Evolutionary conservation across 2,797 vertebrate species (phyloP), one percentile per base, ranked within the genome.

Genomic region (Platyrinchus mystaceus): DNA sequence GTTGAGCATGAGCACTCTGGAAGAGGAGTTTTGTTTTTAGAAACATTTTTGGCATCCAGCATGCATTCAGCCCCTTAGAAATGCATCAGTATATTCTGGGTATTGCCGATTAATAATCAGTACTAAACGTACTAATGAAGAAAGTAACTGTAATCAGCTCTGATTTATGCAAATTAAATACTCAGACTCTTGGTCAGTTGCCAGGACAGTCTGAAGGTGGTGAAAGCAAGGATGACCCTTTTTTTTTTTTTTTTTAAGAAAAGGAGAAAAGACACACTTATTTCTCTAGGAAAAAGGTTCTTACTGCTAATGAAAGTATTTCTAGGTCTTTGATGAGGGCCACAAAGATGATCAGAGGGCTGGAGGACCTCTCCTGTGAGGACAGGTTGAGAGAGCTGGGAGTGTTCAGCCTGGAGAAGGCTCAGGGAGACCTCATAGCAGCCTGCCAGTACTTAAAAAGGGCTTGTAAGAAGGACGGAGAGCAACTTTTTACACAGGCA

Each of bases 111-210:
- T 89, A 84, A 78, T 95, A 95, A 92, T 94, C 86, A 92, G 67
- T 76, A 84, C 70, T 84, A 71, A 2, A 24, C 52, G 59, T 95
- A 84, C 95, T 94, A 95, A 93, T 91, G 90, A 95, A 75, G 69
- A 66, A 70, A 67, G 79, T 56, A 87, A 75, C 55, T 47, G 78
- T 87, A 94, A 92, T 96, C 86, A 87, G 24, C 78, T 64, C 78
- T 85, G 84, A 92, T 96, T 95, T 89, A 91, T 64, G 87, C 60
- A 94, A 84, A 93, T 91, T 41, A 95, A 91, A 82, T 67, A 46
- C 47, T 89, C 77, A 82, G 50, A 44, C 63, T 95, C 74, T 55
- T 93, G 93, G 94, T 95, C 93, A 95, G 67, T 82, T 82, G 74
- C 92, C 90, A 95, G 90, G 85, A 78, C 80, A 37, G 46, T 46